phyloP scores from a whole-genome alignment of 2,888 invertebrate genomes.

The Diaphora mendica region DNA sequence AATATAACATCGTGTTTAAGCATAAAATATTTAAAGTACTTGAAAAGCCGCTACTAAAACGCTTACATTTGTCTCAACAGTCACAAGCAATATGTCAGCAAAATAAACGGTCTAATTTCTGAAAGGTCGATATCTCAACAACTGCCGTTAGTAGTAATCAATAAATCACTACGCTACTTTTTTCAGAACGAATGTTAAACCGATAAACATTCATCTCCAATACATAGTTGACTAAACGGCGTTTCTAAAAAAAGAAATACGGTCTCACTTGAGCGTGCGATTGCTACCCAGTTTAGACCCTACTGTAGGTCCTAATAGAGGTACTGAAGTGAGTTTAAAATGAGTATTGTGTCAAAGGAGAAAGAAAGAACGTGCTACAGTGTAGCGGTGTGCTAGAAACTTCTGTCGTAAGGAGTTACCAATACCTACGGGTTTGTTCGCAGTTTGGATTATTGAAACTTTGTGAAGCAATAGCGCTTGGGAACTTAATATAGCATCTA shows the following conservation, averaged over 20 bases:
- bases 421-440: constrained; percentile 52
- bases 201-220: constrained; percentile 75
- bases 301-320: constrained; percentile 31
- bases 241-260: constrained; percentile 69
- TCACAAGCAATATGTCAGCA: constrained; percentile 32
- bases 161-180: constrained; percentile 64
- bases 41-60: background rate
- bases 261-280: constrained; percentile 67
- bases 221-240: constrained; percentile 74
- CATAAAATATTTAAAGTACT: background rate
- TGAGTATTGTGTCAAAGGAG: constrained; percentile 25
- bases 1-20: background rate
- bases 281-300: constrained; percentile 55
- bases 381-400: constrained; percentile 51
- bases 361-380: constrained; percentile 38
- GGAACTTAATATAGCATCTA: constrained; percentile 36
- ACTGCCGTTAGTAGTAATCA: constrained; percentile 52
- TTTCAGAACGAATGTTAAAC: constrained; percentile 65
- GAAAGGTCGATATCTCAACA: constrained; percentile 50
- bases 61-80: constrained; percentile 19
- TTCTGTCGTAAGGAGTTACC: constrained; percentile 45
- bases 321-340: constrained; percentile 39
- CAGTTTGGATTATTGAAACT: constrained; percentile 47
- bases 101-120: constrained; percentile 45
- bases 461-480: constrained; percentile 36